Conservation (phyloP, 2,797 vertebrate genomes). For the Triplophysa bombifrons region DNA sequence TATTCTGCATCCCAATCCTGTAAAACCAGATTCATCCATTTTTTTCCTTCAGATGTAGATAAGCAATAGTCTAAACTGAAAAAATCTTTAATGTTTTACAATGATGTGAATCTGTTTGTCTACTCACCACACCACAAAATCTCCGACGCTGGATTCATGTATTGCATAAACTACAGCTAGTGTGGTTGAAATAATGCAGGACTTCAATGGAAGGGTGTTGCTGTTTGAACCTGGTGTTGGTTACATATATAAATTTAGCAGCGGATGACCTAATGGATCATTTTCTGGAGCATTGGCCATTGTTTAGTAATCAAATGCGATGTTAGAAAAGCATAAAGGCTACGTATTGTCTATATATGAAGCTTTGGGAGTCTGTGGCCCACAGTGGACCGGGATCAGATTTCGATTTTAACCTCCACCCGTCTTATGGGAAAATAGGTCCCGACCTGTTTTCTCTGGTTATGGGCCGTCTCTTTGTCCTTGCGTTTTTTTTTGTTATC, state of each 20-base stretch:
- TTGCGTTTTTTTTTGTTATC: background rate
- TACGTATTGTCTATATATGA: background rate
- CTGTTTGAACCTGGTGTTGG: background rate
- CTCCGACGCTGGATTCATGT: no score
- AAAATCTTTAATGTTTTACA: no score
- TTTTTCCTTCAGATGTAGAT: no score
- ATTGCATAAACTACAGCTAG: background rate
- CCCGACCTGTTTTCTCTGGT: conserved; percentile 9
- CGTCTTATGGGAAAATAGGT: background rate
- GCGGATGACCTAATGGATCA: background rate
- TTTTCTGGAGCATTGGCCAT: background rate
- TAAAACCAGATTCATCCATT: background rate
- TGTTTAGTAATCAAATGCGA: background rate
- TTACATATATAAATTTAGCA: background rate
- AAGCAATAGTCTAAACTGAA: no score
- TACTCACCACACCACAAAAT: background rate
- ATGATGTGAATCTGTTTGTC: background rate
- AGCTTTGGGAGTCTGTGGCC: background rate
- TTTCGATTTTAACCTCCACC: background rate
- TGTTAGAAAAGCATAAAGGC: background rate
- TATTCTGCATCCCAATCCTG: no score
- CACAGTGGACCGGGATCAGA: background rate
- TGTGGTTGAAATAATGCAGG: background rate
- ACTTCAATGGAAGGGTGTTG: background rate
- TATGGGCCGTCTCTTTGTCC: background rate